A percentile compares a stretch with the other conserved stretches of the same genome.
Evolutionary conservation across 2,113 vertebrate genomes (phyloP).

Genomic region (Silurus meridionalis): DNA sequence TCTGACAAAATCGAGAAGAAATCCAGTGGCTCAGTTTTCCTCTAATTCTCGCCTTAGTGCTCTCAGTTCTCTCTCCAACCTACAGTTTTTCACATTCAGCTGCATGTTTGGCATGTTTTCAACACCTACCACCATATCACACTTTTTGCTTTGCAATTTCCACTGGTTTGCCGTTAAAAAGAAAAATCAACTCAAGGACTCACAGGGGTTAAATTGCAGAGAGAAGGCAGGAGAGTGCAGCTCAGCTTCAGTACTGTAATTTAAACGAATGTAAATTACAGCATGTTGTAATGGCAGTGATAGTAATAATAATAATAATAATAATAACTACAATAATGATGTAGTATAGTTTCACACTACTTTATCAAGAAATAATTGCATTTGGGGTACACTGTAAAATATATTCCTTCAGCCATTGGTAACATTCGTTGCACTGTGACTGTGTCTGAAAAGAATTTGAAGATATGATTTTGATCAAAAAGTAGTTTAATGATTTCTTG

Average conservation of each 20-base stretch:
- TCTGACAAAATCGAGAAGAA: not conserved
- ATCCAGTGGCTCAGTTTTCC: slow-evolving; percentile 1
- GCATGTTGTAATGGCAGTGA: not conserved
- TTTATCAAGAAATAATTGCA: not conserved
- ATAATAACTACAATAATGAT: not conserved
- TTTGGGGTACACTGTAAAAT: slow-evolving; percentile 1
- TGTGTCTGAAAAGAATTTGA: not conserved
- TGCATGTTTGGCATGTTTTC: not conserved
- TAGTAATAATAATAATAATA: not conserved
- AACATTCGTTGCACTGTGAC: not conserved
- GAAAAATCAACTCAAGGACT: not conserved
- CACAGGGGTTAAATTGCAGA: not conserved
- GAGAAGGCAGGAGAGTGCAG: not conserved
- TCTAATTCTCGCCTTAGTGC: not conserved
- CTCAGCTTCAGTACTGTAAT: slow-evolving; percentile 12
- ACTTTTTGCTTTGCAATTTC: not conserved
- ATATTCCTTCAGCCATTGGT: not conserved
- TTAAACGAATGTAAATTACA: not conserved
- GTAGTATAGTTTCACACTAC: not conserved
- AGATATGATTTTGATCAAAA: not conserved
- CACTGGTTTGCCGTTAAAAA: not conserved
- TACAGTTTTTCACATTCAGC: slow-evolving; percentile 5
- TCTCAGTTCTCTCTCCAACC: slow-evolving; percentile 5
- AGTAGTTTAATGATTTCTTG: not conserved
- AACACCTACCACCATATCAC: not conserved